phyloP scores from a whole-genome alignment of 1,140 invertebrate species.

The Myzus persicae region DNA sequence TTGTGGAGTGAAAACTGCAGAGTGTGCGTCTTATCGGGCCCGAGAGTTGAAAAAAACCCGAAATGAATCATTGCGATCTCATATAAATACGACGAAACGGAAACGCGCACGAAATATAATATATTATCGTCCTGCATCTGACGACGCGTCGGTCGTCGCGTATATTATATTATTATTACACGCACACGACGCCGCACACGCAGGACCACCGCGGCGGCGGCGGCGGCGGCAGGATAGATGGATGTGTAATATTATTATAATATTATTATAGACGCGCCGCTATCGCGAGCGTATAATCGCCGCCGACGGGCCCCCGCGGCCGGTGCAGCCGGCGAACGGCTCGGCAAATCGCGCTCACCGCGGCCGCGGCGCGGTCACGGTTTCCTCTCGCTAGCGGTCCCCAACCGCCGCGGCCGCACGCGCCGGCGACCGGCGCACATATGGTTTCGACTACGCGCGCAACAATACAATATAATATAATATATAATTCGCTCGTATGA shows the following conservation, averaged over 20 bases:
- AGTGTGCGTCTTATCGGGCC: background rate
- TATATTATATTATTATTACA: background rate
- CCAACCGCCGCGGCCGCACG: background rate
- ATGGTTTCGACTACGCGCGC: background rate
- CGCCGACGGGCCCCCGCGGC: background rate
- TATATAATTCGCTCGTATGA: background rate
- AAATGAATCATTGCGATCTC: slow-evolving; percentile 14
- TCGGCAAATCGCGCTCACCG: background rate
- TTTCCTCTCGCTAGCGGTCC: background rate
- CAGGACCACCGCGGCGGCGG: background rate
- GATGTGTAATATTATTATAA: slow-evolving; percentile 5
- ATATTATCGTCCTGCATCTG: background rate
- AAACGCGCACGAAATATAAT: slow-evolving; percentile 10
- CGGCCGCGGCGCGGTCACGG: no score
- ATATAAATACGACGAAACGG: background rate
- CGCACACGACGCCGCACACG: slow-evolving; percentile 14
- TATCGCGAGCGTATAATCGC: background rate
- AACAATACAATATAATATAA: background rate
- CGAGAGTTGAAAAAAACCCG: background rate
- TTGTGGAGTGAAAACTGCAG: background rate
- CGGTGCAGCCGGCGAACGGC: background rate
- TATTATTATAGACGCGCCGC: background rate
- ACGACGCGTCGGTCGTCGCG: background rate
- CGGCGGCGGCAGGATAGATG: background rate
- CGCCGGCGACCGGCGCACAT: background rate